Conservation (phyloP, 2,113 vertebrate genomes). For the Brachypteracias leptosomus region DNA sequence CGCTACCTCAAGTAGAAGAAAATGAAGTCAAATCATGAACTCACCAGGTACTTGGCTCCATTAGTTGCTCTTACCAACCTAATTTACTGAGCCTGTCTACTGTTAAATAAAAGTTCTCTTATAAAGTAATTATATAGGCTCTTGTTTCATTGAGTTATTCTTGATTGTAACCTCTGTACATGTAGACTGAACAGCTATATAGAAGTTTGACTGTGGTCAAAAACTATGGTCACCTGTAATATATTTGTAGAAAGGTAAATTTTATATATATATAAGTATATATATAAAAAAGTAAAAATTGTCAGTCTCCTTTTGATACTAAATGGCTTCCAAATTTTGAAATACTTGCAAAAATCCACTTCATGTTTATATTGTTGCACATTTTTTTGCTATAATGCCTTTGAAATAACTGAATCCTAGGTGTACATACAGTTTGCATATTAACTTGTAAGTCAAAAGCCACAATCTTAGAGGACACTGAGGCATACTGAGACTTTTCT, state of each 20-base stretch:
- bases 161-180: not conserved
- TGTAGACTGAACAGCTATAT: not conserved
- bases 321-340: not conserved
- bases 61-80: not conserved
- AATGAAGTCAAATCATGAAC: constrained; percentile 42
- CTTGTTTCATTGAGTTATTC: not conserved
- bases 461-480: not conserved
- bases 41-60: not conserved
- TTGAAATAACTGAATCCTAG: not conserved
- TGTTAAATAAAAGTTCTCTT: constrained; percentile 39
- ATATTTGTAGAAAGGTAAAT: not conserved
- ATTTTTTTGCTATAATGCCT: not conserved
- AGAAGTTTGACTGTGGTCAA: not conserved
- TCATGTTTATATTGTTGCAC: not conserved
- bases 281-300: not conserved
- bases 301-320: not conserved
- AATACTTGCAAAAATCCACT: not conserved
- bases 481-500: not conserved
- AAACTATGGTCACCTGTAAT: not conserved
- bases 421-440: not conserved
- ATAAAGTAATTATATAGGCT: not conserved
- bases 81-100: not conserved
- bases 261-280: not conserved
- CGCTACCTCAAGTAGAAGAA: constrained; percentile 52
- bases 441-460: not conserved